Percentiles rank a stretch among this genome's conserved stretches.
Conservation (phyloP, 1,140 invertebrate genomes). For the Nasonia giraulti region DNA sequence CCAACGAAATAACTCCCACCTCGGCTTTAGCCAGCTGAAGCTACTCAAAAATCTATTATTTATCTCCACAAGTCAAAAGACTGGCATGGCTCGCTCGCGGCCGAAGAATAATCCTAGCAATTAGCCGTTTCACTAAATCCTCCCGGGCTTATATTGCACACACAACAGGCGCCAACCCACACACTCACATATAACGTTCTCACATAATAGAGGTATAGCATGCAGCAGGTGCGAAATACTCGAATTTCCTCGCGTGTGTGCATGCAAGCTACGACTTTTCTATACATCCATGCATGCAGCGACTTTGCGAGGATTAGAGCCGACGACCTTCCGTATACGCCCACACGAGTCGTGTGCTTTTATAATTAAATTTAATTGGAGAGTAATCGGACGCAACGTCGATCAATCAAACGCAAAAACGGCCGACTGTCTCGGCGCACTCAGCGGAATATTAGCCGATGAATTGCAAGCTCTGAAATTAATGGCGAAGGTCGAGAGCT, state of each 20-base stretch:
- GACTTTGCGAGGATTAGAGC: not conserved
- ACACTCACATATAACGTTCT: too few species aligned
- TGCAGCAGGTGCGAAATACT: not conserved
- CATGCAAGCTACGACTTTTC: not conserved
- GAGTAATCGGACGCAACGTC: not conserved
- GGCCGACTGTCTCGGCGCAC: not conserved
- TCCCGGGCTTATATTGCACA: not conserved
- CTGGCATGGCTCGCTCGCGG: not conserved
- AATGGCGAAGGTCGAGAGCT: not conserved
- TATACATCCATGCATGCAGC: not conserved
- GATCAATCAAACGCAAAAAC: conserved; percentile 7
- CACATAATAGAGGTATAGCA: too few species aligned
- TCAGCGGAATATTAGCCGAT: not conserved
- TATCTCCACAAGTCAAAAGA: not conserved
- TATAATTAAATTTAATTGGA: not conserved
- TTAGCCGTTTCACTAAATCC: not conserved
- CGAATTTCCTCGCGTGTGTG: not conserved
- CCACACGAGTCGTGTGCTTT: not conserved
- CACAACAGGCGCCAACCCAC: not conserved
- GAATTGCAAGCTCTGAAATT: not conserved
- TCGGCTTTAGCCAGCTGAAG: not conserved
- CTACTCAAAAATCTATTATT: conserved; percentile 3
- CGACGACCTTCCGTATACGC: not conserved
- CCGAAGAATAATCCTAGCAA: conserved; percentile 14
- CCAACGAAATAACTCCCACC: not conserved